Conservation (phyloP, 2,113 vertebrate genomes). For the Laticauda laticaudata region DNA sequence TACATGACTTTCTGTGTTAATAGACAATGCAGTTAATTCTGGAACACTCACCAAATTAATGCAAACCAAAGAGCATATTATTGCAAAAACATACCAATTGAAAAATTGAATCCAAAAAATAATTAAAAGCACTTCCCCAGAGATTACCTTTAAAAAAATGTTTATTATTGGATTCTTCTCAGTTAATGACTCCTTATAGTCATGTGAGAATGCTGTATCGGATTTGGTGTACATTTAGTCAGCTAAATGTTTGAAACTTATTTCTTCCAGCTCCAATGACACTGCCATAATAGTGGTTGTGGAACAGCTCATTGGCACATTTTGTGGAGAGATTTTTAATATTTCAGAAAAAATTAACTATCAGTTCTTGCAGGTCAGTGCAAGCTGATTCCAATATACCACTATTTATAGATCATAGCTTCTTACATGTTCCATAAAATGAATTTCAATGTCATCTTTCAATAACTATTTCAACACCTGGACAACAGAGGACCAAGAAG, state of each 20-base stretch:
- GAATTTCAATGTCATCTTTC: not conserved
- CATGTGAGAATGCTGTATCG: not conserved
- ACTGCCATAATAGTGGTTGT: not conserved
- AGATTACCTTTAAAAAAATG: not conserved
- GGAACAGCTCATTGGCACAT: not conserved
- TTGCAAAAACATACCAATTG: not conserved
- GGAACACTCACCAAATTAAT: not conserved
- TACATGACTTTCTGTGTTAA: not conserved
- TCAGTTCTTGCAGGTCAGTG: not conserved
- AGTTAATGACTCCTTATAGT: not conserved
- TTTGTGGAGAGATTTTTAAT: not conserved
- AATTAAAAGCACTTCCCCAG: not conserved
- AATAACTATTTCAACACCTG: not conserved
- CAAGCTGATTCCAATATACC: not conserved
- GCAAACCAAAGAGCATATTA: not conserved
- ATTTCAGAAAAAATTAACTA: not conserved
- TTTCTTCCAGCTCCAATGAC: not conserved
- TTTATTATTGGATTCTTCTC: not conserved
- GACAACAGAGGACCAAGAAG: not conserved
- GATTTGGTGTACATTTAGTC: not conserved
- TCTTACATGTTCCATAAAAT: not conserved
- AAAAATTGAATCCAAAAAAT: not conserved
- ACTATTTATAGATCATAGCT: not conserved
- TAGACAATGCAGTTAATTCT: not conserved
- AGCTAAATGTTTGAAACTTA: not conserved